Conservation (phyloP, 1,140 invertebrate genomes). For the Drosophila malerkotliana region DNA sequence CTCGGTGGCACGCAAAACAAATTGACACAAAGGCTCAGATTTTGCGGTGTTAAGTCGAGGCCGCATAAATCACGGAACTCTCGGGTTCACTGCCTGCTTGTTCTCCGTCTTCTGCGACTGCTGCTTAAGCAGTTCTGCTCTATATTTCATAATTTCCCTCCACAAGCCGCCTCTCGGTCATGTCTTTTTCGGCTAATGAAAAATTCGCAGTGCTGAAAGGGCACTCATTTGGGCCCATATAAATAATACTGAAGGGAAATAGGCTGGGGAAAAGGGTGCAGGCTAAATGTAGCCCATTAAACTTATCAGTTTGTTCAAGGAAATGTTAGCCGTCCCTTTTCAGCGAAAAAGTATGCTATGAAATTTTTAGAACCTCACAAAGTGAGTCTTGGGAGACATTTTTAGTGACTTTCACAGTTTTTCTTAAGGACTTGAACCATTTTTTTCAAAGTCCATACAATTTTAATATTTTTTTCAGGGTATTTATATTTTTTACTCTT, state of each 20-base stretch:
- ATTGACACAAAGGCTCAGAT: slow-evolving; percentile 77
- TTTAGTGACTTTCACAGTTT: slow-evolving; percentile 4
- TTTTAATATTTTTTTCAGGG: too few relatives aligned
- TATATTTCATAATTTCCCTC: slow-evolving; percentile 52
- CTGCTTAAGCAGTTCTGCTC: slow-evolving; percentile 41
- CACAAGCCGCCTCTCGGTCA: not conserved
- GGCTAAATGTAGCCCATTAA: slow-evolving; percentile 29
- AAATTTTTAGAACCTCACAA: slow-evolving; percentile 9
- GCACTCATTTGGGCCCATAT: slow-evolving; percentile 36
- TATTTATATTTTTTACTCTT: not conserved
- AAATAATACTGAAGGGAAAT: slow-evolving; percentile 30
- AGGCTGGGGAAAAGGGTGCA: slow-evolving; percentile 13
- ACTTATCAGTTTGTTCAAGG: slow-evolving; percentile 32
- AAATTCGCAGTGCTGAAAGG: slow-evolving; percentile 46
- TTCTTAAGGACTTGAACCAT: not conserved
- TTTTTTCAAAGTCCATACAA: too few relatives aligned
- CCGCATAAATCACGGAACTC: slow-evolving; percentile 69
- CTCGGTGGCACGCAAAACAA: slow-evolving; percentile 65
- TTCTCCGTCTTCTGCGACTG: slow-evolving; percentile 2
- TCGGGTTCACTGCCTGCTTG: slow-evolving; percentile 12
- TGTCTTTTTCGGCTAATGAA: slow-evolving; percentile 42
- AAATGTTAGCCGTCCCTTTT: slow-evolving; percentile 8
- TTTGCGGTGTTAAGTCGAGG: slow-evolving; percentile 76
- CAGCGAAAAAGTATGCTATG: slow-evolving; percentile 22
- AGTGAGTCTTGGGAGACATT: slow-evolving; percentile 8